phyloP scores from a whole-genome alignment of 2,888 invertebrate genomes.

The Myopa testacea region DNA sequence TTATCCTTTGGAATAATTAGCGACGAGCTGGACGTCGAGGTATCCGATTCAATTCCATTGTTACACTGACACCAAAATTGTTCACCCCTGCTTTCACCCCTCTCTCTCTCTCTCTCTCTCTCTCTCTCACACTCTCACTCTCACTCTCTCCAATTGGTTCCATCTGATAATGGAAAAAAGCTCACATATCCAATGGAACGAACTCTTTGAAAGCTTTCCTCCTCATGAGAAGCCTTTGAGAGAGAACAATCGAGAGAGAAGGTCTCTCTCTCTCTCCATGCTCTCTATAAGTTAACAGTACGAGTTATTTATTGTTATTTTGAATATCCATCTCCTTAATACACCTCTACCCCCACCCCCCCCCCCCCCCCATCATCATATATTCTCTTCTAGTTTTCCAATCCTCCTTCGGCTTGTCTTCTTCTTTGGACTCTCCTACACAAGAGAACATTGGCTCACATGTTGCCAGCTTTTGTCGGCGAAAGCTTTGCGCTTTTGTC shows the following conservation, averaged over 20 bases:
- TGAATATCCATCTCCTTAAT: not conserved
- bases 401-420: not conserved
- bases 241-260: not conserved
- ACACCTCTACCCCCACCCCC: too few relatives aligned
- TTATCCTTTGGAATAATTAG: not conserved
- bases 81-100: not conserved
- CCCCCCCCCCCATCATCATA: too few relatives aligned
- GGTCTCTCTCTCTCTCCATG: not conserved
- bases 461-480: conserved; percentile 45
- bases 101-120: conserved; percentile 3
- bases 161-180: not conserved
- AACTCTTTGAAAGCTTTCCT: too few relatives aligned
- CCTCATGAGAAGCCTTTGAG: not conserved
- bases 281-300: too few relatives aligned
- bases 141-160: not conserved
- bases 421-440: not conserved
- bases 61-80: conserved; percentile 59
- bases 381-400: not conserved
- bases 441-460: too few relatives aligned
- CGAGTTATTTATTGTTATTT: not conserved
- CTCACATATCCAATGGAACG: too few relatives aligned
- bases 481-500: conserved; percentile 52
- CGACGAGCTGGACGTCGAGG: too few relatives aligned
- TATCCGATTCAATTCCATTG: conserved; percentile 58
- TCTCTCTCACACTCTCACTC: conserved; percentile 11